Percentiles rank a stretch among this genome's conserved stretches.
These are phyloP conservation scores for Gobio gobio DNA, from an alignment of 2,113 vertebrate species.

Conservation along the genomic window DNA sequence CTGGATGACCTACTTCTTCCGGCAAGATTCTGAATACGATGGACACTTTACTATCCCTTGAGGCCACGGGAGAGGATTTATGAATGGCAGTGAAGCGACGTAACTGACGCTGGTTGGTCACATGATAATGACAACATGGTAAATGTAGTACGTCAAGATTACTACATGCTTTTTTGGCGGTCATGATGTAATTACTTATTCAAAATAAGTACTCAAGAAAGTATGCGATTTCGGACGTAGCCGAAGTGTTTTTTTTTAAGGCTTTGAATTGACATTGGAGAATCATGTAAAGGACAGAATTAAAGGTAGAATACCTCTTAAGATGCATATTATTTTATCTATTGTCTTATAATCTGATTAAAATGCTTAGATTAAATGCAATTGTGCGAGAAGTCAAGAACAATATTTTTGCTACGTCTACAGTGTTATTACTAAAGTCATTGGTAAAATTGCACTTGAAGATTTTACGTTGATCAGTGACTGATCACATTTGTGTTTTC, in stretches of 20 bases:
- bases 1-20: too few species aligned
- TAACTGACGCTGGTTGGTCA: too few species aligned
- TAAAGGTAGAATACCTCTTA: not conserved
- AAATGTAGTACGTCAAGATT: too few species aligned
- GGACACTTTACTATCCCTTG: too few species aligned
- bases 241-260: not conserved
- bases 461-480: not conserved
- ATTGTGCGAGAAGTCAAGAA: not conserved
- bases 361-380: not conserved
- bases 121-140: too few species aligned
- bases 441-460: conserved; percentile 37
- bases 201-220: too few species aligned
- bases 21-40: too few species aligned
- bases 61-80: too few species aligned
- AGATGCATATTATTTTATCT: not conserved
- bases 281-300: not conserved
- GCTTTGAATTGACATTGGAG: not conserved
- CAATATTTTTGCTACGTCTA: not conserved
- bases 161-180: too few species aligned
- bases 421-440: not conserved
- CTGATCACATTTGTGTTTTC: not conserved
- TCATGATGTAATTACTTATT: too few species aligned
- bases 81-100: too few species aligned
- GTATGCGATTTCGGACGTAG: too few species aligned
- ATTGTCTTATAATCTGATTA: not conserved